Evolutionary conservation across 2,113 vertebrate species (phyloP).

Genomic region (Burhinus oedicnemus): DNA sequence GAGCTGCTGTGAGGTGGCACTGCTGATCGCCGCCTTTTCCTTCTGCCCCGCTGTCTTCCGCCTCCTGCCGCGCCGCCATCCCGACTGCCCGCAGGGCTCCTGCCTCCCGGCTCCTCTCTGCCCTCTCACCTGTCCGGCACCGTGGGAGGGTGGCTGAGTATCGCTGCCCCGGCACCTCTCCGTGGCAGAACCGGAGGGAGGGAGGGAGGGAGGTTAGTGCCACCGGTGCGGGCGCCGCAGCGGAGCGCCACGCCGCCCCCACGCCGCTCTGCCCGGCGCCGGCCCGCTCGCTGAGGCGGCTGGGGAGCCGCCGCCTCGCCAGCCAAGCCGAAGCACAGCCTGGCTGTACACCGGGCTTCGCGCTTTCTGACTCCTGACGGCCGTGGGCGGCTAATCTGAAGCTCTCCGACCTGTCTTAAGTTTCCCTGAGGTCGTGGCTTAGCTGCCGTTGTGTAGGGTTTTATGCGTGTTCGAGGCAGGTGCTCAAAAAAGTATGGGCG

Average conservation of each 20-base stretch:
- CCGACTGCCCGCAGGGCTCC: rapidly evolving
- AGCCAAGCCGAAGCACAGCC: no score
- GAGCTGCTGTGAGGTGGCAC: background rate
- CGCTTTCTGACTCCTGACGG: background rate
- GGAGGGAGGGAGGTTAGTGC: background rate
- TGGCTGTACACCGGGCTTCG: background rate
- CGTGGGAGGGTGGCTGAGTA: background rate
- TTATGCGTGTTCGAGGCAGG: rapidly evolving
- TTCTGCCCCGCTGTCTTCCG: rapidly evolving
- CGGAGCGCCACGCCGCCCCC: no score
- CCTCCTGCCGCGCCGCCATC: background rate
- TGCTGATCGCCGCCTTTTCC: background rate
- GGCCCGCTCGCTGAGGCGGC: no score
- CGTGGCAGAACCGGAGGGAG: rapidly evolving
- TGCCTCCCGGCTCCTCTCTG: background rate
- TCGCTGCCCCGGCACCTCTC: background rate
- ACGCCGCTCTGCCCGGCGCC: no score
- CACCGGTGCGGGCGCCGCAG: no score
- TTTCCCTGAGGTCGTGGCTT: background rate
- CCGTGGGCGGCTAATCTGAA: background rate
- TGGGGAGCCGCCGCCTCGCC: no score
- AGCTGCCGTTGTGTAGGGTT: background rate
- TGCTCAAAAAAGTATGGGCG: rapidly evolving
- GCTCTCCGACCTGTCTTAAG: background rate
- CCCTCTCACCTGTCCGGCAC: background rate